Evolutionary conservation across 2,888 invertebrate species (phyloP).

Genomic region (Leptarthrus brevirostris): DNA sequence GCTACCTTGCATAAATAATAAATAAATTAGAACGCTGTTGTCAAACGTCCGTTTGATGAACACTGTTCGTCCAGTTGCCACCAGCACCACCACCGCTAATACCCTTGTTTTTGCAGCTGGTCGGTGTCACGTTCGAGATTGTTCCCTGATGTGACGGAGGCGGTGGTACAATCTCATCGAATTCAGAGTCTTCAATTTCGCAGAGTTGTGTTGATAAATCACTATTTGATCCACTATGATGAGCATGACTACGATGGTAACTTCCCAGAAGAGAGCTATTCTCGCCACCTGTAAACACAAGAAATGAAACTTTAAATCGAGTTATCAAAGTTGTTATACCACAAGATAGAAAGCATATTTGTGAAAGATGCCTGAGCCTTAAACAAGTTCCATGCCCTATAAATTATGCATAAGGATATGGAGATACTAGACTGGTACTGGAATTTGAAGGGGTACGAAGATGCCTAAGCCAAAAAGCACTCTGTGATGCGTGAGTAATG

Average conservation of each 20-base stretch:
- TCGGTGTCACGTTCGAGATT: background rate
- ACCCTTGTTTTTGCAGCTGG: conserved; percentile 3
- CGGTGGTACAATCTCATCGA: conserved; percentile 67
- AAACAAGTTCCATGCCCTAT: background rate
- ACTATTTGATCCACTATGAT: conserved; percentile 79
- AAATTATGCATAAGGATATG: conserved; percentile 34
- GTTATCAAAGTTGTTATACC: background rate
- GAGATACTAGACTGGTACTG: background rate
- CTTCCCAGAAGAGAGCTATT: conserved; percentile 78
- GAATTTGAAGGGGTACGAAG: background rate
- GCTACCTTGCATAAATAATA: conserved; percentile 43
- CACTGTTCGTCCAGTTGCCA: conserved; percentile 58
- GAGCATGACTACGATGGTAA: conserved; percentile 58
- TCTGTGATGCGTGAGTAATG: conserved; percentile 39
- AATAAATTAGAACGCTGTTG: conserved; percentile 50
- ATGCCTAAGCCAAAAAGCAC: conserved; percentile 24
- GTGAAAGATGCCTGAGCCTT: conserved; percentile 3
- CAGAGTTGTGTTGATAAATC: conserved; percentile 89
- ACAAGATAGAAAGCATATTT: background rate
- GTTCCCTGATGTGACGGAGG: conserved; percentile 9
- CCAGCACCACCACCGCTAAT: too few species aligned
- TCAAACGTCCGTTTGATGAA: conserved; percentile 59
- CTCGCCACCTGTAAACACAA: conserved; percentile 50
- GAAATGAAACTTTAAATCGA: conserved; percentile 24
- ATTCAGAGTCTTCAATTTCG: conserved; percentile 92